These are phyloP conservation scores for Scomberomorus guttatus DNA, from an alignment of 2,797 vertebrate species.

Conservation along the genomic window DNA sequence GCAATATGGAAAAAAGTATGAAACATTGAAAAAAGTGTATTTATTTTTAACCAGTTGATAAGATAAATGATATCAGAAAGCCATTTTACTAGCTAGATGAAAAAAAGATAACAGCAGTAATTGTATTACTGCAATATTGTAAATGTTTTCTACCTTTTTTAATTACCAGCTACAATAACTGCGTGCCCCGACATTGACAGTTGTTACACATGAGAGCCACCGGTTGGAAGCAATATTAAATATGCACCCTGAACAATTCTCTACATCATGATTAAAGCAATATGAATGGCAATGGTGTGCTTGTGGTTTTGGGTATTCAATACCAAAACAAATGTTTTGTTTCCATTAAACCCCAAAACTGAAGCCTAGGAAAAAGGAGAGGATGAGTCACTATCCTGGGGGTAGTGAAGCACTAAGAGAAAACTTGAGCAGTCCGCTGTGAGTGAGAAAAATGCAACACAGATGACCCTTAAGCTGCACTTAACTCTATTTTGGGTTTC, in stretches of 20 bases:
- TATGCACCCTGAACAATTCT: slow-evolving; percentile 4
- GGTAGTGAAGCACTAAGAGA: slow-evolving; percentile 18
- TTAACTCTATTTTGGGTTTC: slow-evolving; percentile 1
- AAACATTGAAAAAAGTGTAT: too few relatives aligned
- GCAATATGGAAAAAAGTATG: background rate
- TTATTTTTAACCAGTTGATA: too few relatives aligned
- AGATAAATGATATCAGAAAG: background rate
- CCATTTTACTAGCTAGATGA: background rate
- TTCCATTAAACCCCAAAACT: slow-evolving; percentile 25
- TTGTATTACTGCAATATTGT: too few relatives aligned
- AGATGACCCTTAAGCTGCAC: background rate
- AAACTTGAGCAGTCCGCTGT: background rate
- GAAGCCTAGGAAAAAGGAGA: background rate
- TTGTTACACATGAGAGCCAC: too few relatives aligned
- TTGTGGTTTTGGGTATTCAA: slow-evolving; percentile 6
- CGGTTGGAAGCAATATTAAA: too few relatives aligned
- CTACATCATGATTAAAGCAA: background rate
- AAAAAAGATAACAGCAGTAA: background rate
- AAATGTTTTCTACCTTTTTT: too few relatives aligned
- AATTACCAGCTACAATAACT: too few relatives aligned
- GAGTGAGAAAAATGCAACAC: background rate
- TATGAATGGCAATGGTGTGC: slow-evolving; percentile 1
- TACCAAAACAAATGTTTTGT: slow-evolving; percentile 19
- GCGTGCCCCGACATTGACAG: too few relatives aligned
- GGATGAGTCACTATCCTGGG: slow-evolving; percentile 48